These are phyloP conservation scores for Setophaga coronata DNA, from an alignment of 2,113 vertebrate species.

Conservation along the genomic window DNA sequence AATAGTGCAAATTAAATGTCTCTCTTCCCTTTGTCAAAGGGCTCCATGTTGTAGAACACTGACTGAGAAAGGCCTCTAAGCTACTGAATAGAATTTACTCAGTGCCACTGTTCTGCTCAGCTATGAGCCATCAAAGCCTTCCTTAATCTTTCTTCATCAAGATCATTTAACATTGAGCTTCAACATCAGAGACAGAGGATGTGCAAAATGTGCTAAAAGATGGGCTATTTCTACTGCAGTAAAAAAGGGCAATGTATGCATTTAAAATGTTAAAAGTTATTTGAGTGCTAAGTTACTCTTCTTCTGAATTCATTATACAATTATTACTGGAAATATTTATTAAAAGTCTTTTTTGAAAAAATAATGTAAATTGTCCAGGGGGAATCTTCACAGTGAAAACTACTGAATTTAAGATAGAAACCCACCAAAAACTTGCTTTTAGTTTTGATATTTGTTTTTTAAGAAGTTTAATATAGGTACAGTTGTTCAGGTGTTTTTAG, in stretches of 20 bases:
- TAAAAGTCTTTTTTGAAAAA: not conserved
- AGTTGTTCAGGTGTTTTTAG: not conserved
- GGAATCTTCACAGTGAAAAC: not conserved
- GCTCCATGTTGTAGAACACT: not conserved
- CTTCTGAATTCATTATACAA: not conserved
- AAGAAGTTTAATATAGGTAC: not conserved
- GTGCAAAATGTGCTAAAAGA: not conserved
- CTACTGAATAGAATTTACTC: not conserved
- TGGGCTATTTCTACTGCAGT: not conserved
- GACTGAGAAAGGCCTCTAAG: rapidly evolving
- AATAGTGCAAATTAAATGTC: not conserved
- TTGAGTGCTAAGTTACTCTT: not conserved
- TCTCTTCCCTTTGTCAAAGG: not conserved
- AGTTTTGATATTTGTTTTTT: not conserved
- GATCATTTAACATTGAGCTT: not conserved
- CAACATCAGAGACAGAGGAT: not conserved
- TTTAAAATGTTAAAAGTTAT: not conserved
- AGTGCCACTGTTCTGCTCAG: not conserved
- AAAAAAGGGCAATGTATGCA: not conserved
- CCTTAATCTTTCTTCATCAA: not conserved
- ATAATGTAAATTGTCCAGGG: not conserved
- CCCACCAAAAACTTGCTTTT: not conserved
- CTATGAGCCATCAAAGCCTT: not conserved
- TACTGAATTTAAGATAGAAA: not conserved
- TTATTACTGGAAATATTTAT: not conserved